phyloP scores from a whole-genome alignment of 2,888 invertebrate species.

The Plebejus melissa region DNA sequence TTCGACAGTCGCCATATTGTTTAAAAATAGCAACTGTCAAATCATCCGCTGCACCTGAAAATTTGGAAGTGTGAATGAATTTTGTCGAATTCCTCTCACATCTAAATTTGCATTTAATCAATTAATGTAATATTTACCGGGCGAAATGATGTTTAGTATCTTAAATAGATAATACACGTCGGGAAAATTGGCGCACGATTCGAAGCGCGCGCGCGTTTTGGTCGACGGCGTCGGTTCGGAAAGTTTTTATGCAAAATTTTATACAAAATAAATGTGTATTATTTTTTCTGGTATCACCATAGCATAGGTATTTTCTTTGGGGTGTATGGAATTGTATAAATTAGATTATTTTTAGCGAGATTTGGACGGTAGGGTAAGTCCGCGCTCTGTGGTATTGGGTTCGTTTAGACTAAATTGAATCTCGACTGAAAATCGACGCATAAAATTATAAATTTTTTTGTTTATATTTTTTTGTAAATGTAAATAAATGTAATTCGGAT shows the following conservation, averaged over 20 bases:
- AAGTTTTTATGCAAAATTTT: conserved; percentile 52
- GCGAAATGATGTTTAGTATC: conserved; percentile 32
- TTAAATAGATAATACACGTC: conserved; percentile 16
- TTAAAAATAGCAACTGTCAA: conserved; percentile 34
- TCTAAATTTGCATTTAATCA: conserved; percentile 64
- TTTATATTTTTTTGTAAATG: conserved; percentile 43
- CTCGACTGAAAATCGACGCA: conserved; percentile 49
- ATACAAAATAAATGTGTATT: conserved; percentile 52
- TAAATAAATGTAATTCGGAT: conserved; percentile 64
- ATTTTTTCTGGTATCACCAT: conserved; percentile 55
- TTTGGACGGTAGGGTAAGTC: conserved; percentile 63
- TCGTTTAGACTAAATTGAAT: conserved; percentile 60
- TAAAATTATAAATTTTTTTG: conserved; percentile 37
- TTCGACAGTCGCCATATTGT: not conserved
- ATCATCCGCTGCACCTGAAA: conserved; percentile 33
- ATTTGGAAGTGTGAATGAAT: conserved; percentile 49
- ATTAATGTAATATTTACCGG: conserved; percentile 43
- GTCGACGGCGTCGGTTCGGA: conserved; percentile 40
- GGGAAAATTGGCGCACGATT: conserved; percentile 18
- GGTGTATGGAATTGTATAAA: conserved; percentile 76
- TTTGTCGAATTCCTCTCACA: conserved; percentile 47
- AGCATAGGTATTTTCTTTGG: conserved; percentile 61
- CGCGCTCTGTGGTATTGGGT: conserved; percentile 63
- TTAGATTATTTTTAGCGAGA: conserved; percentile 68
- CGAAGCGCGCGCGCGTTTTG: conserved; percentile 38